Evolutionary conservation across 2,113 vertebrate species (phyloP), one percentile per base, ranked within the genome.

Genomic region (Channa argus): DNA sequence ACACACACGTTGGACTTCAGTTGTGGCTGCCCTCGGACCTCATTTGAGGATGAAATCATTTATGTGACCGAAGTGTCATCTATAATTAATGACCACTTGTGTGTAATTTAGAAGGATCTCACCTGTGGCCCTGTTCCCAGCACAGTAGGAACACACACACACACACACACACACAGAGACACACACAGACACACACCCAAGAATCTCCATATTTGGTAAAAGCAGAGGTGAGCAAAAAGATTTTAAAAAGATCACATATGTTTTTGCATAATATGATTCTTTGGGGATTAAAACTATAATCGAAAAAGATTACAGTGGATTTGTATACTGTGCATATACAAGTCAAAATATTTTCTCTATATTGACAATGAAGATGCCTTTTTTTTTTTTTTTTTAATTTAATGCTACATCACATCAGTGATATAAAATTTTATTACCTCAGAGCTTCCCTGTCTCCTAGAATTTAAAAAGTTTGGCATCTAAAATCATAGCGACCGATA

Each of bases 41-140:
- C 95, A 97, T 97, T 95, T 96, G 92, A 94, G 89, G 94, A 94
- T 95, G 93, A 95, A 96, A 94, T 96, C 90, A 92, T 93, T 94
- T 93, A 79, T 94, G 92, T 95, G 94, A 93, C 94, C 92, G 82
- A 93, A 89, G 92, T 93, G 92, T 95, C 94, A 94, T 97, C 88
- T 96, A 95, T 96, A 96, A 96, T 96, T 96, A 93, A 96, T 95
- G 88, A 90, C 67, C 88, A 92, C 93, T 96, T 95, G 90, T 64
- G 83, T 88, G 86, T 94, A 95, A 95, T 95, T 96, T 95, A 93
- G 94, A 96, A 94, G 94, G 95, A 94, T 94, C 90, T 97, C 95
- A 96, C 94, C 95, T 93, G 88, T 94, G 89, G 92, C 89, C 91
- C 94, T 94, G 95, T 82, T 89, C 92, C 83, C 92, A 83, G 87